phyloP scores from a whole-genome alignment of 2,888 invertebrate genomes.

The Perizoma flavofasciatum region DNA sequence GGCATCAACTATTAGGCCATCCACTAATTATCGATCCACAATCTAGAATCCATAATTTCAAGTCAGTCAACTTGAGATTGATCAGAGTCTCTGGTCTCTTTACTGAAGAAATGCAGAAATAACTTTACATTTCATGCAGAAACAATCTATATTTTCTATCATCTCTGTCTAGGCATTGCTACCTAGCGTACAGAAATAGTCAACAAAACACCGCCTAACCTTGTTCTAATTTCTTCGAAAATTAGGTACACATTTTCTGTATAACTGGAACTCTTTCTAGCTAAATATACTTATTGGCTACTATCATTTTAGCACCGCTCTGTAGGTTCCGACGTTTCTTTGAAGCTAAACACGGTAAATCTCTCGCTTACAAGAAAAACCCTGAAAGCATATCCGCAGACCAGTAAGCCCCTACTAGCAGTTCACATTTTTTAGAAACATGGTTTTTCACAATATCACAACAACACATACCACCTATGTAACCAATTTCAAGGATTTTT shows the following conservation, averaged over 20 bases:
- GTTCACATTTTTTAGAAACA: conserved; percentile 15
- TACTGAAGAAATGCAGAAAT: neutral
- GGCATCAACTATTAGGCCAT: neutral
- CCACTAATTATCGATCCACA: neutral
- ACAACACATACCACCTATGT: neutral
- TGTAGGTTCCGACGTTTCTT: conserved; percentile 33
- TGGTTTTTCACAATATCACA: neutral
- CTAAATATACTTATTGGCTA: neutral
- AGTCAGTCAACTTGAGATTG: conserved; percentile 5
- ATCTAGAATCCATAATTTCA: too few species aligned
- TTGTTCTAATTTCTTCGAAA: neutral
- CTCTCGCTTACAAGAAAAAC: conserved; percentile 34
- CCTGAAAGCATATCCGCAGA: conserved; percentile 37
- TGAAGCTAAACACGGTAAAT: conserved; percentile 41
- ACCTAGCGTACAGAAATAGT: too few species aligned
- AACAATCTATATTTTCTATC: too few species aligned
- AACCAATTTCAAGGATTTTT: conserved; percentile 7
- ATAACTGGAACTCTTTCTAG: neutral
- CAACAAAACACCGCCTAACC: neutral
- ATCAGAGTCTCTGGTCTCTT: neutral
- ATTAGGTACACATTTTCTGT: neutral
- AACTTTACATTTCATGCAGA: neutral
- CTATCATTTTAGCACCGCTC: conserved; percentile 9
- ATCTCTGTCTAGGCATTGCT: too few species aligned
- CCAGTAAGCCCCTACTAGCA: conserved; percentile 24